Evolutionary conservation across 1,140 invertebrate genomes (phyloP), one percentile per base, ranked within the genome.

Genomic region (Sinonovacula constricta): DNA sequence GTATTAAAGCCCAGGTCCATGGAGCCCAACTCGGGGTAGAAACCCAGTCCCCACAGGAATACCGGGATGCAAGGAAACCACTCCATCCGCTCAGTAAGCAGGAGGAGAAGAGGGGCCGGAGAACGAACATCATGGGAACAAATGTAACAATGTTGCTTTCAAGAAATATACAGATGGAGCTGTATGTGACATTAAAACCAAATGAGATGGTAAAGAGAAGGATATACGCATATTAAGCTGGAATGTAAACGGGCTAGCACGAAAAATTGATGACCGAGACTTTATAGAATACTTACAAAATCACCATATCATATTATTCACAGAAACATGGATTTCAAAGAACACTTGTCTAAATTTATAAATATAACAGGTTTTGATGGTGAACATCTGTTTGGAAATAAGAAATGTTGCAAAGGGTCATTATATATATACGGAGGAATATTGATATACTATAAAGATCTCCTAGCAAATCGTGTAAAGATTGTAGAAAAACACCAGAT

Each of bases 231-330:
- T n/a, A n/a, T 1, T 53, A n/a, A 24, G 15, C n/a, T 69, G 67
- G 67, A 69, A 69, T 34, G 34, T 69, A 22, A 54, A 69, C 26
- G 45, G 67, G 12, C 65, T 68, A 18, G 24, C 14, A 15, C n/a
- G n/a, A n/a, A n/a, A n/a, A n/a, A n/a, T n/a, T n/a, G n/a, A n/a
- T n/a, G n/a, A n/a, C n/a, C n/a, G n/a, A n/a, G n/a, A n/a, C n/a
- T n/a, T n/a, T n/a, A n/a, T 68, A 22, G 33, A 33, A n/a, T 18
- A 34, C 31, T 24, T 68, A 22, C 26, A 51, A 53, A 53, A 51
- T 18, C 18, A 68, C 54, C 45, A 68, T 18, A 1, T 68, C n/a
- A 34, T 12, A 26, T 18, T 31, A 36, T 31, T 24, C 22, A 31
- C 10, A 18, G 18, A 63, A 5, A 33, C 26, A 36, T 31, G 5